phyloP scores from a whole-genome alignment of 2,797 vertebrate species.

The Sebastes minor region DNA sequence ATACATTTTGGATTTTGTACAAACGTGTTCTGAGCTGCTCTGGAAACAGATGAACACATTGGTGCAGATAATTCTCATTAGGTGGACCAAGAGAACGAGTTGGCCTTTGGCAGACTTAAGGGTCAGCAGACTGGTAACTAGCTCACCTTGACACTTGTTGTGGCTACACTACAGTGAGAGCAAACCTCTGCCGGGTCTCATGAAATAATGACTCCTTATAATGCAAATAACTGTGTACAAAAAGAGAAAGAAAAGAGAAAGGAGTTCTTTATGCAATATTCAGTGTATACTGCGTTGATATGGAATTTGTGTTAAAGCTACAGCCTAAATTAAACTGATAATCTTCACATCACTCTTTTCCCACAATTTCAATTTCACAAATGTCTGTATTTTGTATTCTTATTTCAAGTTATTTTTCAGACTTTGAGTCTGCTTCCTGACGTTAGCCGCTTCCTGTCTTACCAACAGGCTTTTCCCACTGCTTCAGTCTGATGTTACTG shows the following conservation, averaged over 20 bases:
- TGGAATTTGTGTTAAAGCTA: background rate
- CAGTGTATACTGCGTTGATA: too few species aligned
- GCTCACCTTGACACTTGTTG: background rate
- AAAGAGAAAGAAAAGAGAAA: background rate
- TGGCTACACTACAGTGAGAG: background rate
- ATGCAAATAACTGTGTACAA: background rate
- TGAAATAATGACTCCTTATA: background rate
- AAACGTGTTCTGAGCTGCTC: background rate
- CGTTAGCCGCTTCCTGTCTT: background rate
- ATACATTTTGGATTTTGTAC: background rate
- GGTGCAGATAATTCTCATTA: constrained; percentile 7
- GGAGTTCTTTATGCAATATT: background rate
- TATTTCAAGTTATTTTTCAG: background rate
- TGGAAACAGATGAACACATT: background rate
- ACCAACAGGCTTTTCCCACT: background rate
- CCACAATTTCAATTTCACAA: background rate
- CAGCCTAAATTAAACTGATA: background rate
- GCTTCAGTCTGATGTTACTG: background rate
- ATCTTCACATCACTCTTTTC: background rate
- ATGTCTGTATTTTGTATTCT: background rate
- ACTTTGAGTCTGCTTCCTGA: background rate
- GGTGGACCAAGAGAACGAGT: background rate
- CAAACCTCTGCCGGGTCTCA: background rate
- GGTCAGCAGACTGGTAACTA: background rate
- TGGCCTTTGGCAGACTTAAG: background rate